Evolutionary conservation across 2,113 vertebrate genomes (phyloP).

Genomic region (Podocnemis expansa): DNA sequence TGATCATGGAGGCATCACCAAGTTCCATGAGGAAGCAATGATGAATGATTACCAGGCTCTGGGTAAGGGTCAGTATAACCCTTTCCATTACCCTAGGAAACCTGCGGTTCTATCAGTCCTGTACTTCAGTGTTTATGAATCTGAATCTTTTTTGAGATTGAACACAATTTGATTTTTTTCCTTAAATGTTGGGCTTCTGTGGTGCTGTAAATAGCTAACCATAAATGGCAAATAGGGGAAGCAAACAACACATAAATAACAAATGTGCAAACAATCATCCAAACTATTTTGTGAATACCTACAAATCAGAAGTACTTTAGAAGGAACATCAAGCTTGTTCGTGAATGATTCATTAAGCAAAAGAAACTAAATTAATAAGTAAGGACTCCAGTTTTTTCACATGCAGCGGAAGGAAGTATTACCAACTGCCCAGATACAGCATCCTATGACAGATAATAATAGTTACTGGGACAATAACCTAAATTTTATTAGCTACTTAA

Average conservation of each 20-base stretch:
- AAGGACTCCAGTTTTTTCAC: neutral
- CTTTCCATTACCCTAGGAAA: neutral
- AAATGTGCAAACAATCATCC: conserved; percentile 46
- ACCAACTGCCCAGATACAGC: neutral
- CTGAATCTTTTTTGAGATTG: conserved; percentile 12
- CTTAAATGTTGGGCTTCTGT: conserved; percentile 24
- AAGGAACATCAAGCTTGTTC: conserved; percentile 19
- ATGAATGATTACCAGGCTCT: neutral
- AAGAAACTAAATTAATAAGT: conserved; percentile 16
- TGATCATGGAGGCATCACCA: neutral
- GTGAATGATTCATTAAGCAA: conserved; percentile 17
- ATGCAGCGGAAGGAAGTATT: neutral
- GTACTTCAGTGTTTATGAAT: neutral
- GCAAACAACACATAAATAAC: conserved; percentile 42
- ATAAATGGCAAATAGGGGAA: conserved; percentile 20
- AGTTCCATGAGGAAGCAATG: conserved; percentile 12
- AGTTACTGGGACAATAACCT: neutral
- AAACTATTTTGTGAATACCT: conserved; percentile 36
- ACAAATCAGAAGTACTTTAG: conserved; percentile 47
- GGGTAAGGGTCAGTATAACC: neutral
- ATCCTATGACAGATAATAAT: neutral
- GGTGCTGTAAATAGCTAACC: conserved; percentile 6
- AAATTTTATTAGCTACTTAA: neutral
- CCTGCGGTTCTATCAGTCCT: conserved; percentile 26
- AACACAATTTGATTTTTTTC: neutral